Conservation (phyloP, 2,888 invertebrate species). For the Dryomyza anilis region DNA sequence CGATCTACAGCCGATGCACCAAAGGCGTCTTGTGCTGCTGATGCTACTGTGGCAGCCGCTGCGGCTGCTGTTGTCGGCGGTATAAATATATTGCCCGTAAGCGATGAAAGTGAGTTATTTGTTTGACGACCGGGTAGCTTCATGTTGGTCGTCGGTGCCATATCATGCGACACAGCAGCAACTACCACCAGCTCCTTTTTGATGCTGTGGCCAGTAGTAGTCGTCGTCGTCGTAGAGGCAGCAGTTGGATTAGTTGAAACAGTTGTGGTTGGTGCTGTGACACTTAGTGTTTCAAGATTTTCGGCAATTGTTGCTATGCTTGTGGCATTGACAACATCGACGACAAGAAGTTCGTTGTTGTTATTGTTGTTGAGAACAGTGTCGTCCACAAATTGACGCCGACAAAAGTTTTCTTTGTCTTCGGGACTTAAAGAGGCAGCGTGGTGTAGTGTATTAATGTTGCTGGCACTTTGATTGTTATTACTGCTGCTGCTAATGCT, state of each 20-base stretch:
- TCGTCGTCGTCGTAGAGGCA: slow-evolving; percentile 24
- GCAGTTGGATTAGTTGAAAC: slow-evolving; percentile 1
- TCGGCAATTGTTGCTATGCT: slow-evolving; percentile 38
- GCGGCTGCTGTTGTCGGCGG: slow-evolving; percentile 53
- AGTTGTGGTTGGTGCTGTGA: slow-evolving; percentile 12
- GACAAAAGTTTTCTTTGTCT: slow-evolving; percentile 56
- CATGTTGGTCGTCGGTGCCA: slow-evolving; percentile 60
- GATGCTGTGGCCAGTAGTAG: slow-evolving; percentile 24
- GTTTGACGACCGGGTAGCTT: slow-evolving; percentile 75
- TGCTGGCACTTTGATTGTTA: slow-evolving; percentile 29
- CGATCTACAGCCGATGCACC: not conserved
- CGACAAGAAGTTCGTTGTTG: slow-evolving; percentile 39
- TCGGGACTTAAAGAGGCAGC: slow-evolving; percentile 50
- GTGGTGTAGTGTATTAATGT: slow-evolving; percentile 34
- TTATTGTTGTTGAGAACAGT: too few relatives aligned
- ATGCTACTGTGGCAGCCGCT: slow-evolving; percentile 19
- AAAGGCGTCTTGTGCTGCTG: not conserved
- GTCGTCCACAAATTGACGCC: slow-evolving; percentile 47
- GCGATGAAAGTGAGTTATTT: slow-evolving; percentile 83
- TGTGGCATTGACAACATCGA: slow-evolving; percentile 41
- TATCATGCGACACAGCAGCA: slow-evolving; percentile 39
- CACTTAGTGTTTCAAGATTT: not conserved
- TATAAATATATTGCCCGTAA: slow-evolving; percentile 83
- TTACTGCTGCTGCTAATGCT: slow-evolving; percentile 20
- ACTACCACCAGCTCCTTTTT: slow-evolving; percentile 5